These are phyloP conservation scores for Phrynocephalus versicolor DNA, from an alignment of 2,113 vertebrate species.

Conservation along the genomic window DNA sequence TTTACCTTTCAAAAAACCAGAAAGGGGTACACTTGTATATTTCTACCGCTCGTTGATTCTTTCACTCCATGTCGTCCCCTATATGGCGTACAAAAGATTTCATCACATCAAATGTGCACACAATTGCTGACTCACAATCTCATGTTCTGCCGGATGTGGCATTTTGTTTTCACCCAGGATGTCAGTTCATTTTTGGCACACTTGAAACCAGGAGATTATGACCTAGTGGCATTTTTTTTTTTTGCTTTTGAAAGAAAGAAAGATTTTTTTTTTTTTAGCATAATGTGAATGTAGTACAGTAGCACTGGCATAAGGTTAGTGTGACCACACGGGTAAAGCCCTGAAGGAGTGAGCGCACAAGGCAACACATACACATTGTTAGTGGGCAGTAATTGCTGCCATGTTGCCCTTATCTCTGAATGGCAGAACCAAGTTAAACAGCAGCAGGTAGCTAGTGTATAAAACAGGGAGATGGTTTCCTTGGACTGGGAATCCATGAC, in stretches of 20 bases:
- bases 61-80: not conserved
- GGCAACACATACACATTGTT: not conserved
- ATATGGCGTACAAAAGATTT: constrained; percentile 38
- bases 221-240: constrained; percentile 19
- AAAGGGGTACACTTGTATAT: constrained; percentile 2
- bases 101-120: constrained; percentile 2
- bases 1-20: not conserved
- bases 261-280: constrained; percentile 6
- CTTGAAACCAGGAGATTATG: constrained; percentile 23
- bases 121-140: constrained; percentile 40
- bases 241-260: constrained; percentile 37
- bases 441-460: constrained; percentile 58
- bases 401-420: constrained; percentile 25
- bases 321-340: constrained; percentile 16
- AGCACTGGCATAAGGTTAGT: constrained; percentile 27
- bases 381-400: constrained; percentile 54
- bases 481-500: constrained; percentile 69
- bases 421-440: constrained; percentile 41
- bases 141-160: constrained; percentile 20
- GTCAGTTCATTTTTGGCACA: constrained; percentile 39
- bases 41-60: constrained; percentile 9
- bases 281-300: constrained; percentile 13
- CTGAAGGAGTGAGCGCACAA: constrained; percentile 4
- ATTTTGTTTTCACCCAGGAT: constrained; percentile 48
- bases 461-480: constrained; percentile 64